Conservation (phyloP, 1,140 invertebrate genomes). For the Paracyclopina nana region DNA sequence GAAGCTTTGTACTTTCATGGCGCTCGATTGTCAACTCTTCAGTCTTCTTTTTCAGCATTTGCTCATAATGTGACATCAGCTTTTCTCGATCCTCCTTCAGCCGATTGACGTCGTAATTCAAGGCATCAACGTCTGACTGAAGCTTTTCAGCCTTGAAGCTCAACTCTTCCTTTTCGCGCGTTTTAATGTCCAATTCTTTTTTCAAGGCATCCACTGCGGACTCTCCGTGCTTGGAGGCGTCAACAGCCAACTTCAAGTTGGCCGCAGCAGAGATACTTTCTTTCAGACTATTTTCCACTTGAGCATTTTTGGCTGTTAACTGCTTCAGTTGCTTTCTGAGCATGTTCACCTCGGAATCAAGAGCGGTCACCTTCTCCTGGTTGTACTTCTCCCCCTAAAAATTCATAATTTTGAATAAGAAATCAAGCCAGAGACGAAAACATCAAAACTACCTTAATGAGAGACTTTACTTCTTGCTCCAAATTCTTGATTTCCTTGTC, state of each 20-base stretch:
- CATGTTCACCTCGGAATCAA: background rate
- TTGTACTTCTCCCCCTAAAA: background rate
- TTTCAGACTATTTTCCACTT: no score
- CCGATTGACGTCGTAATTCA: background rate
- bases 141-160: background rate
- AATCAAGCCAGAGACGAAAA: no score
- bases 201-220: background rate
- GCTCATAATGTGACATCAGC: background rate
- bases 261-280: background rate
- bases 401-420: no score
- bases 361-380: background rate
- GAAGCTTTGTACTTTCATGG: background rate
- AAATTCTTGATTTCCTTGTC: constrained; percentile 3
- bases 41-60: background rate
- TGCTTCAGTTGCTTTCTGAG: background rate
- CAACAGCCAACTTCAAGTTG: background rate
- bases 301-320: background rate
- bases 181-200: background rate
- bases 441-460: constrained; percentile 3
- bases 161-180: background rate
- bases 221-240: background rate
- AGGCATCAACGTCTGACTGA: background rate
- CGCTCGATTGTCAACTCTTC: background rate
- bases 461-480: constrained; percentile 1
- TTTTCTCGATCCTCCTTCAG: background rate